Evolutionary conservation across 2,113 vertebrate species (phyloP).

Genomic region (Oriolus oriolus): DNA sequence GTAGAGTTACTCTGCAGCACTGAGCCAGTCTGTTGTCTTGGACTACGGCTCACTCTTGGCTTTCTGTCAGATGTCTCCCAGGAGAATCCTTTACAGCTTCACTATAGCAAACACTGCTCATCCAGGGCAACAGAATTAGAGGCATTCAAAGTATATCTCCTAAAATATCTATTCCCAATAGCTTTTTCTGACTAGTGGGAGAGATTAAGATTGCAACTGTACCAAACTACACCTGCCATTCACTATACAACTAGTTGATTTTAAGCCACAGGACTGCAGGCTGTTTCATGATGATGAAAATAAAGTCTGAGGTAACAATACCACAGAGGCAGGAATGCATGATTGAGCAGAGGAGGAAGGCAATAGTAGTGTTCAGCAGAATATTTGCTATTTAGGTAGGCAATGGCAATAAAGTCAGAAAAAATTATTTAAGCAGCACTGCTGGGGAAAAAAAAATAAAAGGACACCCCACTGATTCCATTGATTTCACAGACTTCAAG

Average conservation of each 20-base stretch:
- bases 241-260: background rate
- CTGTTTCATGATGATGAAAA: background rate
- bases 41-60: conserved; percentile 5
- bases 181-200: background rate
- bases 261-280: background rate
- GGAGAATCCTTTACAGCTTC: background rate
- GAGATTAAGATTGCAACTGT: conserved; percentile 14
- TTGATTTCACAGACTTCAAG: background rate
- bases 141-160: background rate
- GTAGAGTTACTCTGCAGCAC: conserved; percentile 24
- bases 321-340: background rate
- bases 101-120: background rate
- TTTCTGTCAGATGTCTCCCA: conserved; percentile 3
- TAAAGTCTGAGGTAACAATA: background rate
- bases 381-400: background rate
- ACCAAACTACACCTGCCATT: background rate
- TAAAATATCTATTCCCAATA: conserved; percentile 9
- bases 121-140: background rate
- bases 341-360: background rate
- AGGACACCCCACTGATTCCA: background rate
- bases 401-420: background rate
- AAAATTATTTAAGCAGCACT: background rate
- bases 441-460: background rate
- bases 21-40: background rate
- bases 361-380: background rate